These are phyloP conservation scores for Mormyrus lacerda DNA, from an alignment of 2,113 vertebrate species.

Conservation along the genomic window DNA sequence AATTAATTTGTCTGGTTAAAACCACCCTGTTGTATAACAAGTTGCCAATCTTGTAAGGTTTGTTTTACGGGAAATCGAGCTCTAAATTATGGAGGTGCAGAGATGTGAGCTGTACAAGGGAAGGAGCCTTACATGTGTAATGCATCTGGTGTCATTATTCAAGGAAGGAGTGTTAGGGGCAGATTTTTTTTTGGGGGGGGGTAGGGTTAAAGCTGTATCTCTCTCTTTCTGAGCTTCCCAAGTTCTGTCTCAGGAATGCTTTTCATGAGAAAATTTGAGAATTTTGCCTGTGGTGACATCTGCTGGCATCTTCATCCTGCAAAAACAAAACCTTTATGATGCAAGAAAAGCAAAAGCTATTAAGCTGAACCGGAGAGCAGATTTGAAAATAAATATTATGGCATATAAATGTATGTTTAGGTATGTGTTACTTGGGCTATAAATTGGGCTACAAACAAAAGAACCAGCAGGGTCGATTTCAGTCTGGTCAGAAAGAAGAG, in stretches of 20 bases:
- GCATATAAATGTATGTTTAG: neutral
- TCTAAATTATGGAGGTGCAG: conserved; percentile 34
- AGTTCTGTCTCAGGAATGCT: neutral
- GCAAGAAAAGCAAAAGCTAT: neutral
- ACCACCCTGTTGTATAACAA: conserved; percentile 31
- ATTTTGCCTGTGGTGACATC: conserved; percentile 49
- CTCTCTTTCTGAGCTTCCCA: conserved; percentile 21
- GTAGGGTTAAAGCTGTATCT: conserved; percentile 32
- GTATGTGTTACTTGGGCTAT: neutral
- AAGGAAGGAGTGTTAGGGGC: conserved; percentile 34
- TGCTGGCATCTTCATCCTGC: conserved; percentile 35
- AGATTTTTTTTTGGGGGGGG: conserved; percentile 7
- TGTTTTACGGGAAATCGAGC: conserved; percentile 30
- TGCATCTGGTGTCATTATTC: conserved; percentile 36
- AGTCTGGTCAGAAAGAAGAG: neutral
- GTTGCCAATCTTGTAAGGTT: conserved; percentile 33
- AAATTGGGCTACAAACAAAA: neutral
- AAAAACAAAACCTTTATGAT: neutral
- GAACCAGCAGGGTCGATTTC: neutral
- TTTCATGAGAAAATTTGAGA: conserved; percentile 20
- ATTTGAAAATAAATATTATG: neutral
- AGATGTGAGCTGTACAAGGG: conserved; percentile 29
- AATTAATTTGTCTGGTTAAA: conserved; percentile 34
- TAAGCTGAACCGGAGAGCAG: neutral
- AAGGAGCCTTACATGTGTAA: conserved; percentile 34